Evolutionary conservation across 2,113 vertebrate genomes (phyloP), one percentile per base, ranked within the genome.

Genomic region (Entomyzon cyanotis): DNA sequence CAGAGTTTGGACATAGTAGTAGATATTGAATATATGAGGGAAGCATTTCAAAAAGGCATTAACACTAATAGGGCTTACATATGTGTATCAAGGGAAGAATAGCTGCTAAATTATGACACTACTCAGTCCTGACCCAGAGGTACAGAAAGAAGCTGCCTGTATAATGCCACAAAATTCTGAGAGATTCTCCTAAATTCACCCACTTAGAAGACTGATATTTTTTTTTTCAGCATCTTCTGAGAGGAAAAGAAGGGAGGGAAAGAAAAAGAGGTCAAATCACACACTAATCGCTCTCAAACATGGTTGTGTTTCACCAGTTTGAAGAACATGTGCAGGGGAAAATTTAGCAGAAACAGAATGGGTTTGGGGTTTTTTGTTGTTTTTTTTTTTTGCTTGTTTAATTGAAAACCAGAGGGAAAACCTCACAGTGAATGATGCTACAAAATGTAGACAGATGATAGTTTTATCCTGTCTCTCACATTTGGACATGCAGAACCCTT

Each of bases 21-120:
- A 62, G 42, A 58, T 70, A 78, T 0, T 52, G 60, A 79, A 84
- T 92, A 89, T 74, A 84, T 42, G 83, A 93, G 55, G 59, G 42
- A 42, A 74, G 84, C 78, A 37, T 92, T 96, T 95, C 64, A 68
- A 93, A 90, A 89, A 94, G 78, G 46, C 86, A 89, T 92, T 84
- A 94, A 77, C 81, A 55, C 52, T 92, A 94, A 87, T 56, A 89
- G 69, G 55, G 22, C 78, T 94, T 84, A 89, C 67, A 73, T 53
- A 91, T 65, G 33, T 47, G 71, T 31, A 90, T 47, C 85, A 84
- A 59, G 89, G 95, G 87, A 68, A 94, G 85, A 89, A 82, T 31
- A 94, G 77, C 55, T 6, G 20, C 78, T 90, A 95, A 89, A 18
- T 93, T 96, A 95, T 33, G 60, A 22, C 56, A 73, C 44, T 47